These are phyloP conservation scores for Chironomus tentans DNA, from an alignment of 2,888 invertebrate genomes.

Conservation along the genomic window DNA sequence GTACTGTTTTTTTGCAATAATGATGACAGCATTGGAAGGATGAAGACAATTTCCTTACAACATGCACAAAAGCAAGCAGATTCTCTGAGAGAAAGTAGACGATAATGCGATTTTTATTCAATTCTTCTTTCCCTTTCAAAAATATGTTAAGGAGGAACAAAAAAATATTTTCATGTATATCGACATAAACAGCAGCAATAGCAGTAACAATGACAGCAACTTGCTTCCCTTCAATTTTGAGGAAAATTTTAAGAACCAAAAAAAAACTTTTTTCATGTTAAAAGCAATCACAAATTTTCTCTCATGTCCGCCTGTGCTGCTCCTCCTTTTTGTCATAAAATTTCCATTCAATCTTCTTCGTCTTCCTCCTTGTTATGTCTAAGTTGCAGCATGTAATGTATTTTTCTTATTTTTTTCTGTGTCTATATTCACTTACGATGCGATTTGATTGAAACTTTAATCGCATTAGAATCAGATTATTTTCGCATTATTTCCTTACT, in stretches of 20 bases:
- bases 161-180: background rate
- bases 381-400: background rate
- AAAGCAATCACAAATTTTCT: background rate
- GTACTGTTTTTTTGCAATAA: background rate
- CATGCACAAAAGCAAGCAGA: too few relatives aligned
- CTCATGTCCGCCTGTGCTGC: background rate
- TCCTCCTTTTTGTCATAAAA: background rate
- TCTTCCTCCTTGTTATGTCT: background rate
- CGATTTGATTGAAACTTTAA: conserved; percentile 16
- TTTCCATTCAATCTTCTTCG: background rate
- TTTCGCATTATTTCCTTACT: background rate
- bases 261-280: background rate
- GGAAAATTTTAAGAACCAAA: background rate
- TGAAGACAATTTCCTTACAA: background rate
- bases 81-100: background rate
- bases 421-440: background rate
- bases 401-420: too few relatives aligned
- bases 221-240: background rate
- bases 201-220: background rate
- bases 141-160: background rate
- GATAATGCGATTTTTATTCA: background rate
- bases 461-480: conserved; percentile 17
- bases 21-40: background rate
- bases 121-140: too few relatives aligned
- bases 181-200: background rate